These are phyloP conservation scores for Pelvicachromis taeniatus DNA, from an alignment of 2,113 vertebrate species.

Conservation along the genomic window DNA sequence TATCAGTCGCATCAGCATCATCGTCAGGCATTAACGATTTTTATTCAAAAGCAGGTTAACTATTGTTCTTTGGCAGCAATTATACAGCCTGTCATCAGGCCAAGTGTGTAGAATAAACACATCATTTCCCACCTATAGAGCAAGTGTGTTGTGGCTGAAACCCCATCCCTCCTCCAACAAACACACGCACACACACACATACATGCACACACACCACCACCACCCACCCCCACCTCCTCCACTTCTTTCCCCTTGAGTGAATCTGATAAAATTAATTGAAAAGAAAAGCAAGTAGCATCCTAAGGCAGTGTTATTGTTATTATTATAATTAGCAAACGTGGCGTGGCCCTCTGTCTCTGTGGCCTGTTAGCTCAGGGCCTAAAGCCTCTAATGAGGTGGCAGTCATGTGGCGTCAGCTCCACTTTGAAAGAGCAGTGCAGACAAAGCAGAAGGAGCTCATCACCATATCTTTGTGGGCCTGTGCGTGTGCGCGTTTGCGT, in stretches of 20 bases:
- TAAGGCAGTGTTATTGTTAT: slow-evolving; percentile 72
- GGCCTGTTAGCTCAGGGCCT: slow-evolving; percentile 67
- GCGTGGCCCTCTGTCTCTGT: slow-evolving; percentile 59
- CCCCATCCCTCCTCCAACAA: background rate
- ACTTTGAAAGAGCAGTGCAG: slow-evolving; percentile 52
- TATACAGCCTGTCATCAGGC: slow-evolving; percentile 42
- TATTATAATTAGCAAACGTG: slow-evolving; percentile 73
- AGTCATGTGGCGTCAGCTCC: slow-evolving; percentile 66
- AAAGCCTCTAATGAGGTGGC: slow-evolving; percentile 71
- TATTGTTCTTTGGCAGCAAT: slow-evolving; percentile 32
- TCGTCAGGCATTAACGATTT: slow-evolving; percentile 9
- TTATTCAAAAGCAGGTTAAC: slow-evolving; percentile 35
- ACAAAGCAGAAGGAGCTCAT: slow-evolving; percentile 55
- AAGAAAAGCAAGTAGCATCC: slow-evolving; percentile 71
- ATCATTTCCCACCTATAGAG: slow-evolving; percentile 57
- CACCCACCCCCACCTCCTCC: slow-evolving; percentile 3
- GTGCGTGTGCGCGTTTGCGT: slow-evolving; percentile 8
- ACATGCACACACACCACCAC: background rate
- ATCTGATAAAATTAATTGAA: slow-evolving; percentile 76
- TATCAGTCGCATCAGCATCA: slow-evolving; percentile 4
- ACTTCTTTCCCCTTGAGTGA: slow-evolving; percentile 41
- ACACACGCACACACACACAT: background rate
- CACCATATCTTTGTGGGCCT: slow-evolving; percentile 12
- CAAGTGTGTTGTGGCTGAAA: background rate
- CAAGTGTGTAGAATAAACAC: slow-evolving; percentile 58